Conservation (phyloP, 2,113 vertebrate genomes). For the Phylloscopus trochiloides region DNA sequence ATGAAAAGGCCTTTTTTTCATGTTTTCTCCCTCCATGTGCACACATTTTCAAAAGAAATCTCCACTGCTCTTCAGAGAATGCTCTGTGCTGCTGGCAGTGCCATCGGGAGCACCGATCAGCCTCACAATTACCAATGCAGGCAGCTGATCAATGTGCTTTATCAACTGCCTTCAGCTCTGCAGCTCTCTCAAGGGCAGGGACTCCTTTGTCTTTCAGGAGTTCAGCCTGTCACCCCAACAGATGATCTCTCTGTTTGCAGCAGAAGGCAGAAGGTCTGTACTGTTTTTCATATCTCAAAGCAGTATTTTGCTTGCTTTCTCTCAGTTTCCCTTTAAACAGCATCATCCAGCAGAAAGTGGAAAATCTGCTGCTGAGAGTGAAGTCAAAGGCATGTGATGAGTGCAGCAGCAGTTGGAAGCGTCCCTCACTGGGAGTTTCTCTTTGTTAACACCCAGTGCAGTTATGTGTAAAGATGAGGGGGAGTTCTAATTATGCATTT, state of each 20-base stretch:
- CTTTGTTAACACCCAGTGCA: neutral
- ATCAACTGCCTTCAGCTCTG: neutral
- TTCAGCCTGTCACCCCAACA: neutral
- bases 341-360: neutral
- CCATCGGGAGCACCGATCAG: neutral
- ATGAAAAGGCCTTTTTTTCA: neutral
- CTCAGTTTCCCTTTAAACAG: neutral
- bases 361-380: neutral
- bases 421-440: neutral
- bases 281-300: neutral
- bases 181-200: neutral
- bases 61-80: rapidly evolving
- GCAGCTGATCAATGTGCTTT: neutral
- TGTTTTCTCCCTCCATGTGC: neutral
- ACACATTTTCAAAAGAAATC: neutral
- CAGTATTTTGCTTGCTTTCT: neutral
- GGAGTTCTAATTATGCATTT: neutral
- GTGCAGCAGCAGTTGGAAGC: neutral
- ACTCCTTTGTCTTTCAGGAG: neutral
- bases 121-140: neutral
- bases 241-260: neutral
- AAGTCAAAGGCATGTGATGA: neutral
- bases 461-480: neutral
- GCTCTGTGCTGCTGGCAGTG: neutral
- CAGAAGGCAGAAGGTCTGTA: neutral